phyloP scores from a whole-genome alignment of 2,888 invertebrate species.

The Malthinus seriepunctatus region DNA sequence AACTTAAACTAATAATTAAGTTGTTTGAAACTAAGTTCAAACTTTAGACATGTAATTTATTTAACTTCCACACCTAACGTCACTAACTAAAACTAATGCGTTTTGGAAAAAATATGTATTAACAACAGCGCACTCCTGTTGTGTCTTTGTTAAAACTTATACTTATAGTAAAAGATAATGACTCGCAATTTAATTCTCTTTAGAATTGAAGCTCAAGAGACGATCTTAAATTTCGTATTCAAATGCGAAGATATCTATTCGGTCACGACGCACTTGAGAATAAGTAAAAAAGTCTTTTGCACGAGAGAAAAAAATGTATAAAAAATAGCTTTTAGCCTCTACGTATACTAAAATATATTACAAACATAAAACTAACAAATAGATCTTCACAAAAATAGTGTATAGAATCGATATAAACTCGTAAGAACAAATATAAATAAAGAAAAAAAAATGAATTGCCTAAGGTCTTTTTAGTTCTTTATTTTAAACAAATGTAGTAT shows the following conservation, averaged over 20 bases:
- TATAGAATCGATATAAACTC: neutral
- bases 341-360: no score
- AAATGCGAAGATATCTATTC: constrained; percentile 22
- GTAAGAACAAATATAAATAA: no score
- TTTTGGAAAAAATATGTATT: neutral
- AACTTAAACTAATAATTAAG: constrained; percentile 7
- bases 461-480: neutral
- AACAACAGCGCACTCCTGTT: neutral
- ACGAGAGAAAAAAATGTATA: neutral
- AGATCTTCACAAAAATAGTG: no score
- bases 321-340: no score
- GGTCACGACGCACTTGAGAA: constrained; percentile 18
- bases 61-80: neutral
- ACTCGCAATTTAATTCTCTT: constrained; percentile 15
- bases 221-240: constrained; percentile 17
- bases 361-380: no score
- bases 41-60: constrained; percentile 3
- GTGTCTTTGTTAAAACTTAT: neutral
- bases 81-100: neutral
- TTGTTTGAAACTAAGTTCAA: neutral
- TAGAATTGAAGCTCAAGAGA: constrained; percentile 14
- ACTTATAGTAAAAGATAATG: constrained; percentile 13
- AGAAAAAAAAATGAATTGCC: neutral
- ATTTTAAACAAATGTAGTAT: neutral
- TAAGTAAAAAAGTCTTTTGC: constrained; percentile 6